phyloP scores from a whole-genome alignment of 2,888 invertebrate genomes.

The Mycogona germanica region DNA sequence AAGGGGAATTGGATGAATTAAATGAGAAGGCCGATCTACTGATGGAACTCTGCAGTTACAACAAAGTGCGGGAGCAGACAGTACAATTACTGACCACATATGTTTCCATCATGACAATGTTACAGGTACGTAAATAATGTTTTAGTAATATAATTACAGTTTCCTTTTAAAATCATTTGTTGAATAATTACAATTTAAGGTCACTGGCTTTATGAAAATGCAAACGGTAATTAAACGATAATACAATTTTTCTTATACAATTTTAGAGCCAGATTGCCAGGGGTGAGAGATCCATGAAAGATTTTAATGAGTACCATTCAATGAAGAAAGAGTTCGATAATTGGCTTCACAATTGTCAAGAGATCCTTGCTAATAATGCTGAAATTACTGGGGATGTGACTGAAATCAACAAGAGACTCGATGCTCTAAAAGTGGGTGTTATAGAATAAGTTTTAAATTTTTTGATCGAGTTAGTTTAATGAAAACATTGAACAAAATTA shows the following conservation, averaged over 20 bases:
- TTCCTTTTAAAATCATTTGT: neutral
- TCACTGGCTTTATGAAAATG: neutral
- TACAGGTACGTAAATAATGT: conserved; percentile 45
- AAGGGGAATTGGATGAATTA: conserved; percentile 64
- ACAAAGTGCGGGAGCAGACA: conserved; percentile 73
- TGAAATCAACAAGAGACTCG: conserved; percentile 63
- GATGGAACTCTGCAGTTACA: conserved; percentile 73
- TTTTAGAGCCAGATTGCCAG: conserved; percentile 55
- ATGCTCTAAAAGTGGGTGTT: conserved; percentile 53
- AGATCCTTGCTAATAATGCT: conserved; percentile 66
- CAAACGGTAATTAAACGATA: neutral
- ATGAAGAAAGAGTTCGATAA: conserved; percentile 68
- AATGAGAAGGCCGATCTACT: conserved; percentile 76
- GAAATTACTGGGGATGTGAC: conserved; percentile 61
- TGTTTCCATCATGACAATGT: conserved; percentile 59
- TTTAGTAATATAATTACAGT: neutral
- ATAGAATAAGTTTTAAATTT: neutral
- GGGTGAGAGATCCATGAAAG: conserved; percentile 78
- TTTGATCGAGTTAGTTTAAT: no score
- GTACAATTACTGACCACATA: conserved; percentile 71
- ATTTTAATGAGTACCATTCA: conserved; percentile 80
- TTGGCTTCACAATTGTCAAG: conserved; percentile 71
- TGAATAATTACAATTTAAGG: neutral
- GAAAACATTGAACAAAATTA: no score
- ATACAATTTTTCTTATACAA: neutral